A percentile compares a stretch with the other conserved stretches of the same genome.
These are phyloP conservation scores for Pluvialis apricaria DNA, from an alignment of 2,113 vertebrate species.

Conservation along the genomic window DNA sequence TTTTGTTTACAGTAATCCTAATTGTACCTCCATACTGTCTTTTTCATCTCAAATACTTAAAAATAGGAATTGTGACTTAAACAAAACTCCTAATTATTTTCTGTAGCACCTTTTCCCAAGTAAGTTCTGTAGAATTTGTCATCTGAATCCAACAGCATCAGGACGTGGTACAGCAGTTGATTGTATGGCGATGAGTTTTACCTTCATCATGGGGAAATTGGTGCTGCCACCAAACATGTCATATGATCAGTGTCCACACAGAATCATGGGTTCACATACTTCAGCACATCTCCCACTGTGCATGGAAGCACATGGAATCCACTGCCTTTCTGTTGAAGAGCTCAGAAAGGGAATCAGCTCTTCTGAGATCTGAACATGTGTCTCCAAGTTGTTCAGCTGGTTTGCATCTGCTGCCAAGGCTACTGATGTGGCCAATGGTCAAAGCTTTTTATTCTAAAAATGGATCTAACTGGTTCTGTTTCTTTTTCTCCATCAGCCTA, in stretches of 20 bases:
- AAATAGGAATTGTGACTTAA: not conserved
- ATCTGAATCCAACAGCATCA: not conserved
- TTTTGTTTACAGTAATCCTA: not conserved
- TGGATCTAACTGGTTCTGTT: not conserved
- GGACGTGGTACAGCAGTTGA: not conserved
- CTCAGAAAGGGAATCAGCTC: not conserved
- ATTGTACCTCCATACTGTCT: not conserved
- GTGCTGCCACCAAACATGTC: not conserved
- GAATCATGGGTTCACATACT: not conserved
- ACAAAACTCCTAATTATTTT: not conserved
- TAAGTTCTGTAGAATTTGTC: not conserved
- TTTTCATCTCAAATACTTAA: not conserved
- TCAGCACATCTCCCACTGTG: not conserved
- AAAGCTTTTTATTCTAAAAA: constrained; percentile 15
- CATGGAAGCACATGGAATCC: not conserved
- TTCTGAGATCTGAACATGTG: not conserved
- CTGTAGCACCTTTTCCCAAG: not conserved
- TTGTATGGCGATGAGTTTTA: not conserved
- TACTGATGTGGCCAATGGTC: not conserved
- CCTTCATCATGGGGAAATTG: not conserved
- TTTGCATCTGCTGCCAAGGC: not conserved
- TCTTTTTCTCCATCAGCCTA: not conserved
- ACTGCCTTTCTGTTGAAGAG: not conserved
- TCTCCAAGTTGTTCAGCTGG: not conserved
- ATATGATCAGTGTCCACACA: not conserved